Evolutionary conservation across 2,797 vertebrate species (phyloP).

Genomic region (Potorous gilbertii): DNA sequence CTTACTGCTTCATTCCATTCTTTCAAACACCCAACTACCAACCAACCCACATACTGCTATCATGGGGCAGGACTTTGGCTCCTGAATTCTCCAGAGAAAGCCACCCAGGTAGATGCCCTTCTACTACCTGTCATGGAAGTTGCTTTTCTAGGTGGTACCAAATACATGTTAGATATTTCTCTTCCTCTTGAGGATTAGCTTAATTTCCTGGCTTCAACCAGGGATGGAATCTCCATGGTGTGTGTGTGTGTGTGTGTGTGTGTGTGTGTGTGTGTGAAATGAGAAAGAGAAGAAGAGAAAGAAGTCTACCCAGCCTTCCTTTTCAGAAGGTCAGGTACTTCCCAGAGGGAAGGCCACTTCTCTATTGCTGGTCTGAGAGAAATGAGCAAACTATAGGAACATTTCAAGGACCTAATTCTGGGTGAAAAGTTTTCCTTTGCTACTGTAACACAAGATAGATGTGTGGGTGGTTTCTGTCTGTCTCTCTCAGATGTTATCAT

Average conservation of each 20-base stretch:
- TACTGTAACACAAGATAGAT: background rate
- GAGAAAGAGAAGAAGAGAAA: background rate
- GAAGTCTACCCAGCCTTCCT: background rate
- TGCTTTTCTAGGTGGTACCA: slow-evolving; percentile 33
- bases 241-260: background rate
- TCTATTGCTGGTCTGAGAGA: slow-evolving; percentile 49
- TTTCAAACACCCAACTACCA: background rate
- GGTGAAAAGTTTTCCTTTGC: background rate
- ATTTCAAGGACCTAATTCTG: slow-evolving; percentile 21
- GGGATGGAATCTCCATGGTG: slow-evolving; percentile 43
- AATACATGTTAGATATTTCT: background rate
- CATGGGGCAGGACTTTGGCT: background rate
- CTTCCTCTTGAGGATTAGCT: background rate
- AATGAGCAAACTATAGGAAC: slow-evolving; percentile 8
- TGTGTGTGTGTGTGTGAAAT: background rate
- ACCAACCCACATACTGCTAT: background rate
- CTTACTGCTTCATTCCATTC: background rate
- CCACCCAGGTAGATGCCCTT: background rate
- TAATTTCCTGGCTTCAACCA: slow-evolving; percentile 47
- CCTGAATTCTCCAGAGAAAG: background rate
- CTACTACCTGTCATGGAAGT: background rate
- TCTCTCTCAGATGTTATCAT: background rate
- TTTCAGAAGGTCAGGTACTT: slow-evolving; percentile 39
- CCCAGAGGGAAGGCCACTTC: slow-evolving; percentile 55
- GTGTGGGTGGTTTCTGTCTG: accelerated